Percentiles rank a stretch among this genome's conserved stretches.
Evolutionary conservation across 1,140 invertebrate genomes (phyloP).

Genomic region (Drosophila lacteicornis): DNA sequence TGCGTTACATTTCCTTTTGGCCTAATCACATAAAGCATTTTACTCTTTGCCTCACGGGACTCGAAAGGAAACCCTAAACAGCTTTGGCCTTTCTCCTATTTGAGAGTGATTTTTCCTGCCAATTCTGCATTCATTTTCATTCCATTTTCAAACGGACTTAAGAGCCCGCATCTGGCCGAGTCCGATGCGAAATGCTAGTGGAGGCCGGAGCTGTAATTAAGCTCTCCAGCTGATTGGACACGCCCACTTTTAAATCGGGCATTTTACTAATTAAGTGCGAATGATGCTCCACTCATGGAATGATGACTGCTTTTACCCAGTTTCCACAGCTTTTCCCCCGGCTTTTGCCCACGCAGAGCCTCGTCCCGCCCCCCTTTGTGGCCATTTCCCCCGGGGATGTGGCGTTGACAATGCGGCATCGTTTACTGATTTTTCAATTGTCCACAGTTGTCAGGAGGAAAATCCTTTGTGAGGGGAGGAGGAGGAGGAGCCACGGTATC

Average conservation of each 20-base stretch:
- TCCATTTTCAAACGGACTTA: slow-evolving; percentile 16
- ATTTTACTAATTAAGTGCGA: slow-evolving; percentile 56
- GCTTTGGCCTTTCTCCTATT: slow-evolving; percentile 7
- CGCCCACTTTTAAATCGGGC: slow-evolving; percentile 49
- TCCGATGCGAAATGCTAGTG: slow-evolving; percentile 26
- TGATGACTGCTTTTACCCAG: slow-evolving; percentile 6
- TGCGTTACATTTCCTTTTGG: slow-evolving; percentile 1
- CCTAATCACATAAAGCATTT: slow-evolving; percentile 36
- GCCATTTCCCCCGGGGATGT: slow-evolving; percentile 1
- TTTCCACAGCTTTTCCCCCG: not conserved
- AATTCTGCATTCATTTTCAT: slow-evolving; percentile 36
- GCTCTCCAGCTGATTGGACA: slow-evolving; percentile 45
- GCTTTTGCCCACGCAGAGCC: slow-evolving; percentile 7
- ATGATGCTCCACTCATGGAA: slow-evolving; percentile 41
- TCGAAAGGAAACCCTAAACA: slow-evolving; percentile 35
- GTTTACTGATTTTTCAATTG: slow-evolving; percentile 65
- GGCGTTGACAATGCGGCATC: slow-evolving; percentile 48
- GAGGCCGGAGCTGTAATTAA: slow-evolving; percentile 39
- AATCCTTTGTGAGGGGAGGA: slow-evolving; percentile 29
- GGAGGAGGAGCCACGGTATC: not conserved
- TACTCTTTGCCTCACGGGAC: not conserved
- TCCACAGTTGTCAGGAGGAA: slow-evolving; percentile 14
- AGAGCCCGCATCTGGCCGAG: slow-evolving; percentile 30
- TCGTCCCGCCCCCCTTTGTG: not conserved
- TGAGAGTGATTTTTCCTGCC: slow-evolving; percentile 26